Evolutionary conservation across 2,888 invertebrate species (phyloP).

Genomic region (Conops quadrifasciatus): DNA sequence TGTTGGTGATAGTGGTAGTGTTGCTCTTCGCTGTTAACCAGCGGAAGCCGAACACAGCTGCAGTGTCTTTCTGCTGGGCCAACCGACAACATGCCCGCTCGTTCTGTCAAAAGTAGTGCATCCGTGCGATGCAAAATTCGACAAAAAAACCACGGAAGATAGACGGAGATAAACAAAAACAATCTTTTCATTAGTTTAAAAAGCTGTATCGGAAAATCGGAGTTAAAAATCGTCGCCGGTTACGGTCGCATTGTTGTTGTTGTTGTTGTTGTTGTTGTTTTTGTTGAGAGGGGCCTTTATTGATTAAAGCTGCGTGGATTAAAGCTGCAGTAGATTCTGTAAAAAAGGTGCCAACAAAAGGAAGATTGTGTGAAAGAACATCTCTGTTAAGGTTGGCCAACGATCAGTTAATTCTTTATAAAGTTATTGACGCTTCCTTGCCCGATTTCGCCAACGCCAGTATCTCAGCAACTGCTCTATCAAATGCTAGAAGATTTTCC

Average conservation of each 20-base stretch:
- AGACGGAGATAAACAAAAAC: not conserved
- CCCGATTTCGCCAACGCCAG: no score
- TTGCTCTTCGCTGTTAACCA: constrained; percentile 52
- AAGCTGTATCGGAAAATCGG: not conserved
- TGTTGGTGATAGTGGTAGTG: constrained; percentile 54
- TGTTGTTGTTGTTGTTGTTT: not conserved
- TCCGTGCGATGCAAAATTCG: constrained; percentile 16
- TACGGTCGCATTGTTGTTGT: no score
- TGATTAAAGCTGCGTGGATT: no score
- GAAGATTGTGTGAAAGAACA: not conserved
- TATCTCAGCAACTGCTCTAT: no score
- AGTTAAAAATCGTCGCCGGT: not conserved
- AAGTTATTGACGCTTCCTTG: no score
- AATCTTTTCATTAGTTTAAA: not conserved
- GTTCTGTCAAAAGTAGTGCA: constrained; percentile 26
- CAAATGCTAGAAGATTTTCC: no score
- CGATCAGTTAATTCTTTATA: no score
- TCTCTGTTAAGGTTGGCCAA: not conserved
- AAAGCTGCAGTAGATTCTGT: no score
- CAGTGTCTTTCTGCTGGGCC: constrained; percentile 59
- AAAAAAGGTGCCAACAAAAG: no score
- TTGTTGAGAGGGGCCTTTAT: not conserved
- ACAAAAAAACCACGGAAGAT: constrained; percentile 5
- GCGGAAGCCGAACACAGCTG: constrained; percentile 51
- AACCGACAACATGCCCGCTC: constrained; percentile 53